These are phyloP conservation scores for Xanthorhoe designata DNA, from an alignment of 2,888 invertebrate genomes.

Conservation along the genomic window DNA sequence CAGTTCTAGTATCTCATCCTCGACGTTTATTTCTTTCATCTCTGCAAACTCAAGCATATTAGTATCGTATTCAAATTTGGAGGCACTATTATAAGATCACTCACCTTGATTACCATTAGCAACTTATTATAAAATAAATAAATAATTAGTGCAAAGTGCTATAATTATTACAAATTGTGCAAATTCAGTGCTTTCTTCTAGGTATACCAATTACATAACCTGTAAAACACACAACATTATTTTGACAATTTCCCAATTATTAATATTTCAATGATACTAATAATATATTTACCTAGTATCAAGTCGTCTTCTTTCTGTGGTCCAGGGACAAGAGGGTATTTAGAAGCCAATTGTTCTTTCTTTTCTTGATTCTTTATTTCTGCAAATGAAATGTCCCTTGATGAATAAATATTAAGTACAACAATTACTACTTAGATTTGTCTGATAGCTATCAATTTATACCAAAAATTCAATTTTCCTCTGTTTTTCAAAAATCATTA, in stretches of 20 bases:
- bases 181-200: slow-evolving; percentile 52
- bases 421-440: not conserved
- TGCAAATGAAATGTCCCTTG: slow-evolving; percentile 28
- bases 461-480: no score
- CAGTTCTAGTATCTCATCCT: slow-evolving; percentile 43
- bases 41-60: slow-evolving; percentile 42
- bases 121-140: slow-evolving; percentile 33
- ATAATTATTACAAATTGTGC: slow-evolving; percentile 58
- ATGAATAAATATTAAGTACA: not conserved
- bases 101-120: slow-evolving; percentile 24
- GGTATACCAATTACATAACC: slow-evolving; percentile 72
- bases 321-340: slow-evolving; percentile 40
- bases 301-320: slow-evolving; percentile 42
- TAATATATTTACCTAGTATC: slow-evolving; percentile 47
- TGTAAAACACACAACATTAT: slow-evolving; percentile 55
- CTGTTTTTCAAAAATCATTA: no score
- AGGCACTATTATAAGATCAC: slow-evolving; percentile 13
- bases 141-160: slow-evolving; percentile 56
- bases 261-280: not conserved
- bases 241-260: slow-evolving; percentile 1
- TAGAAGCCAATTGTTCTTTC: slow-evolving; percentile 25
- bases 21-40: slow-evolving; percentile 33
- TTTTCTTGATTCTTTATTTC: slow-evolving; percentile 42
- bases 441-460: no score
- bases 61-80: slow-evolving; percentile 1